Evolutionary conservation across 1,140 invertebrate genomes (phyloP), one percentile per base, ranked within the genome.

Genomic region (Drosophila willistoni): DNA sequence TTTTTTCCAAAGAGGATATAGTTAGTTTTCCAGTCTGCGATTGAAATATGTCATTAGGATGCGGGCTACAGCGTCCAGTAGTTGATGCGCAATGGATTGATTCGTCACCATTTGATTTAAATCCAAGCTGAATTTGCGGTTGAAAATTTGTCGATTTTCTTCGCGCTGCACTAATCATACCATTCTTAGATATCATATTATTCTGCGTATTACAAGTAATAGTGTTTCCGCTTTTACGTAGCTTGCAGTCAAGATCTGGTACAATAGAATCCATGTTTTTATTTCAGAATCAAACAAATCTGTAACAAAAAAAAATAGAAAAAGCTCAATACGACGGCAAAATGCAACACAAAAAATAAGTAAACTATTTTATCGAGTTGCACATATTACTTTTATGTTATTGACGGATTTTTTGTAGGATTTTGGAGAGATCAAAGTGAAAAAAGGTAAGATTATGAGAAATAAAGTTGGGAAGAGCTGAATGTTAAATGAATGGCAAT

Each of bases 11-110:
- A 3, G 79, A 67, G 44, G 90, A 78, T 3, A 91, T 74, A 2
- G 86, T 85, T 1, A 90, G 55, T 29, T 91, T 91, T 6, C 63
- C 64, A 12, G 74, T 55, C 29, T 86, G 85, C 0, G 81, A 66
- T 22, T 79, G 34, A 44, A 69, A 90, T 22, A 79, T 60, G 13
- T 91, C 90, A 73, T 78, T 79, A 3, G 82, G 74, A 64, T 90
- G 90, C 2, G 81, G 72, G 51, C 84, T 90, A 14, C 78, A 91
- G 13, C 89, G 85, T 4, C 76, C 84, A 13, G 74, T 68, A 12
- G 77, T 64, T 5, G 70, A 54, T 7, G 68, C 33, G 36, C 56
- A 34, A 39, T 65, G 36, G 51, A 64, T 47, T 44, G 66, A 56
- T 57, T 79, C 79, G 14, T 55, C 70, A 12, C 65, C 70, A 34